Base-by-base conservation (phyloP, 2,888 invertebrate genomes). In the Oscheius sp. region DNA sequence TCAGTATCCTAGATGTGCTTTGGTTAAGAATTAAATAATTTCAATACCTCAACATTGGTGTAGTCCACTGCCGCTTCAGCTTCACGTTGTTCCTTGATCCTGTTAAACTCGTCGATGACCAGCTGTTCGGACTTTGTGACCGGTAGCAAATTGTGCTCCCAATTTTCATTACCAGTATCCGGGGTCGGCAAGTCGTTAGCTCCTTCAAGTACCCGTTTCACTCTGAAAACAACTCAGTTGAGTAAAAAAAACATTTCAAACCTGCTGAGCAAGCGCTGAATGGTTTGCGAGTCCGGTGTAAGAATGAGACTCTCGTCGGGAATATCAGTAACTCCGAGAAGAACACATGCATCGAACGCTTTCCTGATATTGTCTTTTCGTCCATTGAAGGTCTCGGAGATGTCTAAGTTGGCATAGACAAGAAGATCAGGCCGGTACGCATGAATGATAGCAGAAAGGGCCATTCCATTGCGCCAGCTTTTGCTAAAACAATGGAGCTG, bases 361-460 rank as follows among this genome's bases (percentile, higher is more conserved):
- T 78, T 80, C 21, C 65, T 76, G 13, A 84, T 73, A 62, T 88
- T 88, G 32, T 70, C 73, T 63, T 79, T 83, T 47, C 80, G 76
- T 9, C 85, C 83, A n/a, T 72, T 66, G 60, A 80, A 59, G 10
- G 82, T 78, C 32, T 84, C 81, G 1, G 85, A 84, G 59, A 84
- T 80, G 57, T 86, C 85, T 10, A 87, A 66, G 1, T 63, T 29
- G 4, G 78, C 78, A 60, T 78, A 85, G 47, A 82, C 81, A 59
- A 85, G 81, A 9, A 87, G 68, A 32, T 84, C 81, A 1, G 83
- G 81, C 9, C 81, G 81, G 65, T 86, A 86, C 32, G 84, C 81
- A 75, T 88, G 87, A 11, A 88, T 73, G 37, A 88, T 76, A 7
- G 88, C 87, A 65, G 86, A 86, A n/a, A 88, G 79, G 9, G 84